These are phyloP conservation scores for Herpailurus yagouaroundi DNA, from an alignment of 2,113 vertebrate genomes.

Conservation along the genomic window DNA sequence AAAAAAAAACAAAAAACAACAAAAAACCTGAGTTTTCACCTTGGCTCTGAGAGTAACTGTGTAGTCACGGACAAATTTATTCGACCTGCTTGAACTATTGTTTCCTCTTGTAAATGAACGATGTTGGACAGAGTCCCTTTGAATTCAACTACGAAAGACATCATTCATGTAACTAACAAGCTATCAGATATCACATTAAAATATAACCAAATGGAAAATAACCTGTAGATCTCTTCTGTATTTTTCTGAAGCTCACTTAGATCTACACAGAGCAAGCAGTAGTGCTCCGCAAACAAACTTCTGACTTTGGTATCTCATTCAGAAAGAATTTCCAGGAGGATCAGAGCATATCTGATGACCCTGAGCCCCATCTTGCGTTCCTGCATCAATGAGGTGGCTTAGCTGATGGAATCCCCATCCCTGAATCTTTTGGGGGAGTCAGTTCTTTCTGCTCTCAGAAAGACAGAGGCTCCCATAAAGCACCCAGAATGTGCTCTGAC, in stretches of 20 bases:
- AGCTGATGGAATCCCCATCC: background rate
- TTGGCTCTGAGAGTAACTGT: background rate
- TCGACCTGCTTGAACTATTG: background rate
- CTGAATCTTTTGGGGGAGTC: background rate
- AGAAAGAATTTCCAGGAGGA: background rate
- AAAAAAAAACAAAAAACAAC: background rate
- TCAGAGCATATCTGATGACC: background rate
- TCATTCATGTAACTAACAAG: background rate
- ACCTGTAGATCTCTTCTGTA: background rate
- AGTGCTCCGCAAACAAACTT: background rate
- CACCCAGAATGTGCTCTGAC: background rate
- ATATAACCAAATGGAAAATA: background rate
- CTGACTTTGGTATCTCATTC: background rate
- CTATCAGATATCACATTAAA: background rate
- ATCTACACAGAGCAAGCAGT: background rate
- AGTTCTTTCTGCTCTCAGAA: background rate
- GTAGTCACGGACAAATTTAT: background rate
- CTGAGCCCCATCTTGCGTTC: background rate
- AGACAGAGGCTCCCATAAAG: background rate
- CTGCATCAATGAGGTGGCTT: background rate
- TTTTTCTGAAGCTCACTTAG: background rate
- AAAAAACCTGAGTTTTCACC: background rate
- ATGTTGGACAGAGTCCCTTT: background rate
- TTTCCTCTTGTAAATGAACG: background rate
- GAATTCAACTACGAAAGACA: background rate